Evolutionary conservation across 1,140 invertebrate species (phyloP).

Genomic region (Acromyrmex echinatior): DNA sequence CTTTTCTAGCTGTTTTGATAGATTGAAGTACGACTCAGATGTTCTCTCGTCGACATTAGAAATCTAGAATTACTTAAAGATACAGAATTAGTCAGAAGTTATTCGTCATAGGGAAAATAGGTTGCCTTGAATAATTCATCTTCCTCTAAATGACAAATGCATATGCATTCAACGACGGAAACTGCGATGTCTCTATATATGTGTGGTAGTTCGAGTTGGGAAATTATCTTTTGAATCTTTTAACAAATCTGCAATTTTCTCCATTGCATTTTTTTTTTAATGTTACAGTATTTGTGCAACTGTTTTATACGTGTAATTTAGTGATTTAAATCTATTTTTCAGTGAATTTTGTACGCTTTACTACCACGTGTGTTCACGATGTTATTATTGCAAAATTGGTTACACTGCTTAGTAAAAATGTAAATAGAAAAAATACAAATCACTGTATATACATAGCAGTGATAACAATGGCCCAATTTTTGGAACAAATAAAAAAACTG

Average conservation of each 20-base stretch:
- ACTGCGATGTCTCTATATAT: not conserved
- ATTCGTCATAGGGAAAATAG: not conserved
- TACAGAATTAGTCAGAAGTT: not conserved
- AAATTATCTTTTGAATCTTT: constrained; percentile 8
- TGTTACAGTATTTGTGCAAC: too few relatives aligned
- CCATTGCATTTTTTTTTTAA: not conserved
- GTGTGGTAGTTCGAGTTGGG: not conserved
- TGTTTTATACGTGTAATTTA: not conserved
- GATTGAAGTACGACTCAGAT: not conserved
- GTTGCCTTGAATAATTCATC: not conserved
- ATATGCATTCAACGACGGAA: not conserved
- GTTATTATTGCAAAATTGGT: not conserved
- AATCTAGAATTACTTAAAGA: not conserved
- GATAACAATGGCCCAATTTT: too few relatives aligned
- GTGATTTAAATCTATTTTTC: constrained; percentile 15
- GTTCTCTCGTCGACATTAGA: not conserved
- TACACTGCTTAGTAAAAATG: too few relatives aligned
- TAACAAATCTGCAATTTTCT: not conserved
- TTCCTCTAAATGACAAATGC: not conserved
- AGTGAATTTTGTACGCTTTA: not conserved
- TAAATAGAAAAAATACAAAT: too few relatives aligned
- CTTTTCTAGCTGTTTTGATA: constrained; percentile 9
- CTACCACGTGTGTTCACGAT: not conserved
- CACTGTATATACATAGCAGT: too few relatives aligned
- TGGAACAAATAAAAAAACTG: too few relatives aligned